phyloP scores from a whole-genome alignment of 2,797 vertebrate species.

The Hylomyscus alleni region DNA sequence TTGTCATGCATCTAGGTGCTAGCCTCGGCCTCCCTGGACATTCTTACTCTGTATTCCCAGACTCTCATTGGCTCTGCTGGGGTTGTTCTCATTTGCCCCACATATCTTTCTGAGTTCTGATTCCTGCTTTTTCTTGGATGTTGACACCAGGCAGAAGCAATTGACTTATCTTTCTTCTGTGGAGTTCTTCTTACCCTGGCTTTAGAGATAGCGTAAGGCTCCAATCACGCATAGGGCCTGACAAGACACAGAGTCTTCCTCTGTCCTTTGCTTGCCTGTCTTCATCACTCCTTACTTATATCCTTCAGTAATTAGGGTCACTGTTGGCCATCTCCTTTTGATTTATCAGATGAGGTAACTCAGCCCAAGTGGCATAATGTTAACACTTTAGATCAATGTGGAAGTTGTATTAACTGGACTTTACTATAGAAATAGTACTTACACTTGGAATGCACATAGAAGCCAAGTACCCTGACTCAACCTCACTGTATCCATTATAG shows the following conservation, averaged over 20 bases:
- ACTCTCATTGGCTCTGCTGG: background rate
- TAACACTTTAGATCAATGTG: background rate
- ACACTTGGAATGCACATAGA: background rate
- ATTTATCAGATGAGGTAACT: constrained; percentile 12
- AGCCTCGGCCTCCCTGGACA: background rate
- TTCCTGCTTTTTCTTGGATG: background rate
- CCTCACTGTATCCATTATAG: background rate
- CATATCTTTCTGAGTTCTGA: background rate
- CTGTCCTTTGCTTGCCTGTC: background rate
- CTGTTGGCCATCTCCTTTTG: background rate
- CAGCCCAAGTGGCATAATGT: background rate
- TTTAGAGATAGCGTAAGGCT: background rate
- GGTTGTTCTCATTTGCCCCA: background rate
- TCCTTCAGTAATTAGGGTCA: background rate
- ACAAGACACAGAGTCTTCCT: background rate
- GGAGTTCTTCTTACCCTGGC: background rate
- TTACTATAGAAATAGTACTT: background rate
- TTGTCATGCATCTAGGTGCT: background rate
- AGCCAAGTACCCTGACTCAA: background rate
- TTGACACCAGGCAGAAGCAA: background rate
- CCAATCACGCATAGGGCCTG: background rate
- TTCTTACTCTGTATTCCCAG: background rate
- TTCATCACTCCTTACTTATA: background rate
- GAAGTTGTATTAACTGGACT: background rate
- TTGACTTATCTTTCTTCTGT: background rate